Evolutionary conservation across 2,888 invertebrate genomes (phyloP).

Genomic region (Noctua comes): DNA sequence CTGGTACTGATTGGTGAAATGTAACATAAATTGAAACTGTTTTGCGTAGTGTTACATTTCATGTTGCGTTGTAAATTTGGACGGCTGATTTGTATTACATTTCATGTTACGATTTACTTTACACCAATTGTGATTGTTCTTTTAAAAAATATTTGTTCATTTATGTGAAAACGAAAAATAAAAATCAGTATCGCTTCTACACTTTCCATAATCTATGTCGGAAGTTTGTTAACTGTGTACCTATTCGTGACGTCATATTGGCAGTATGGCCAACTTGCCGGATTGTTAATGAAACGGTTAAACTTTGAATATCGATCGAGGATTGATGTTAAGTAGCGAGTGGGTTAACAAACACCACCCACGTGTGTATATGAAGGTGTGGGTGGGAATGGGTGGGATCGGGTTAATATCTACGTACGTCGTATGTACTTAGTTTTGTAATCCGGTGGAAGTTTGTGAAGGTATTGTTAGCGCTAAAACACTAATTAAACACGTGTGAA

Average conservation of each 20-base stretch:
- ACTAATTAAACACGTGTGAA: slow-evolving; percentile 26
- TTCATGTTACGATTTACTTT: neutral
- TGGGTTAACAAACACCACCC: slow-evolving; percentile 56
- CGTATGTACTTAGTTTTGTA: slow-evolving; percentile 25
- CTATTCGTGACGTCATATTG: slow-evolving; percentile 56
- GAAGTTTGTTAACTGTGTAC: slow-evolving; percentile 50
- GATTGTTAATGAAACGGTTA: slow-evolving; percentile 74
- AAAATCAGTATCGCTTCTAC: slow-evolving; percentile 15
- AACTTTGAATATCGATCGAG: slow-evolving; percentile 72
- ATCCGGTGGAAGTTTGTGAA: slow-evolving; percentile 12
- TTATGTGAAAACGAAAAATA: neutral
- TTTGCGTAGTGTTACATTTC: neutral
- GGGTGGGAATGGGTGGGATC: slow-evolving; percentile 20
- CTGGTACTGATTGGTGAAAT: neutral
- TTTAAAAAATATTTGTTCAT: too few relatives aligned
- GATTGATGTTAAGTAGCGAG: slow-evolving; percentile 65
- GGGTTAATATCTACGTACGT: slow-evolving; percentile 1
- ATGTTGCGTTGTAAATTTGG: neutral
- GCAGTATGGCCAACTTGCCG: slow-evolving; percentile 56
- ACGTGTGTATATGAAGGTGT: slow-evolving; percentile 17
- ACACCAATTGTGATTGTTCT: neutral
- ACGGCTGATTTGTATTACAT: neutral
- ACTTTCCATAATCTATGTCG: slow-evolving; percentile 20
- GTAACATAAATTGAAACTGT: neutral
- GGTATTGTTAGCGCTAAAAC: slow-evolving; percentile 15